Evolutionary conservation across 2,797 vertebrate species (phyloP).

Genomic region (Danio jaintianensis): DNA sequence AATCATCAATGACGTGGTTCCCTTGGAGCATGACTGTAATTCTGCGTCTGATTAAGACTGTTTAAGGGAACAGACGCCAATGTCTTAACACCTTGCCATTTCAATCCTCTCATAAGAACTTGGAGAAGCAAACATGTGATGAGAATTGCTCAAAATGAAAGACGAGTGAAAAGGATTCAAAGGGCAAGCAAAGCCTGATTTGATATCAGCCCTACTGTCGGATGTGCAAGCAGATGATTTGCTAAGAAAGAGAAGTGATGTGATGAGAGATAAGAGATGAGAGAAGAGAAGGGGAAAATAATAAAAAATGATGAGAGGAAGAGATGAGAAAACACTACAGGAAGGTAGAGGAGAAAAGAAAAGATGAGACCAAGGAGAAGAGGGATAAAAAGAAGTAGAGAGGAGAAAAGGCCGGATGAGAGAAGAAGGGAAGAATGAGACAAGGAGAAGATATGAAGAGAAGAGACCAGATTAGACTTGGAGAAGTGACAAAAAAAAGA

Average conservation of each 20-base stretch:
- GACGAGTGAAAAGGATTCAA: no score
- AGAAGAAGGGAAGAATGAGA: no score
- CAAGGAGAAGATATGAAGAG: no score
- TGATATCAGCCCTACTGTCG: not conserved
- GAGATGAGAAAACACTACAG: no score
- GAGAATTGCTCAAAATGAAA: not conserved
- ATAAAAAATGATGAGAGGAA: no score
- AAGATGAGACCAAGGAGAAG: no score
- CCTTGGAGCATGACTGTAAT: constrained; percentile 46
- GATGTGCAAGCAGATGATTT: not conserved
- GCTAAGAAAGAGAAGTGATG: not conserved
- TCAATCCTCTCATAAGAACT: constrained; percentile 23
- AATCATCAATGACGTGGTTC: constrained; percentile 66
- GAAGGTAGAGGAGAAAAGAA: no score
- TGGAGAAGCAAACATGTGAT: constrained; percentile 25
- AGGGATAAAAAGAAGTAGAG: no score
- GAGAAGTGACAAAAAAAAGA: no score
- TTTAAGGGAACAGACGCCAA: constrained; percentile 42
- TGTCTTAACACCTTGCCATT: constrained; percentile 43
- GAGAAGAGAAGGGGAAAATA: not conserved
- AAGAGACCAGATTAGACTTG: no score
- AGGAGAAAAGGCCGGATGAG: not conserved
- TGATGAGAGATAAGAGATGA: not conserved
- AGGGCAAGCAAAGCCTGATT: not conserved
- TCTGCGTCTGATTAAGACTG: constrained; percentile 47